These are phyloP conservation scores for Trachemys scripta DNA, from an alignment of 2,113 vertebrate species.

Conservation along the genomic window DNA sequence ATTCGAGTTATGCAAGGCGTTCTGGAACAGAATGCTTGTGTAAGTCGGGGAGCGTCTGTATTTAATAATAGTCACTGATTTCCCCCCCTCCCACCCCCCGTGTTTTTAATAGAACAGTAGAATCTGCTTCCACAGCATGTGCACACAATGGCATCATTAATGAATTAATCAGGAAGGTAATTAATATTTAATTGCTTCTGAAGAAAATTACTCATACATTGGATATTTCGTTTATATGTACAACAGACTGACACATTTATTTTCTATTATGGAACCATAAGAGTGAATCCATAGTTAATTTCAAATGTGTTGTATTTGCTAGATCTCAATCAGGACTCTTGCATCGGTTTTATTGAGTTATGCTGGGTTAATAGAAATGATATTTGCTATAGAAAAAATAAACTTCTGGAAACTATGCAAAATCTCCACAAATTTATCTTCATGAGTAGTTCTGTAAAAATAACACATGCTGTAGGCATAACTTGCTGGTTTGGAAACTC, in stretches of 20 bases:
- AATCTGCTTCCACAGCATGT: background rate
- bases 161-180: slow-evolving; percentile 66
- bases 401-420: background rate
- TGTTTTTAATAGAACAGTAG: background rate
- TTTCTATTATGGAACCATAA: background rate
- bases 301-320: background rate
- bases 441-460: background rate
- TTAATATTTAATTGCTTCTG: slow-evolving; percentile 67
- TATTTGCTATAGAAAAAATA: background rate
- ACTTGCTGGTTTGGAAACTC: background rate
- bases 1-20: no score
- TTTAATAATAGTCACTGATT: background rate
- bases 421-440: background rate
- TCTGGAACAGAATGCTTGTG: no score
- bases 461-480: background rate
- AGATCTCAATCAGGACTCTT: background rate
- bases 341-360: background rate
- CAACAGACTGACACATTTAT: background rate
- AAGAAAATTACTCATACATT: slow-evolving; percentile 8
- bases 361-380: background rate
- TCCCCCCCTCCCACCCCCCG: fast-evolving
- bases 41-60: background rate
- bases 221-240: slow-evolving; percentile 11
- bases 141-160: slow-evolving; percentile 50
- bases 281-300: background rate